Evolutionary conservation across 2,113 vertebrate species (phyloP).

Genomic region (Meriones unguiculatus): DNA sequence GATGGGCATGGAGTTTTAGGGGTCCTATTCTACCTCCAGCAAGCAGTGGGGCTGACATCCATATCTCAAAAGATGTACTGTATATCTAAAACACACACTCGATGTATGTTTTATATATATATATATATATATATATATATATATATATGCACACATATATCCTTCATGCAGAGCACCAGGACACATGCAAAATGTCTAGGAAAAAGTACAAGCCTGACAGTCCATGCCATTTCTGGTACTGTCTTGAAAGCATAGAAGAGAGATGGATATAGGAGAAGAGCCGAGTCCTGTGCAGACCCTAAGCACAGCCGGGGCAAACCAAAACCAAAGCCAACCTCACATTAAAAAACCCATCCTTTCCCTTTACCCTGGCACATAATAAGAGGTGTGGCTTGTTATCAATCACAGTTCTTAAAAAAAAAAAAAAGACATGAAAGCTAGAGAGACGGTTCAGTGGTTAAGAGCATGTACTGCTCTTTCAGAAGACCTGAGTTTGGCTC

Average conservation of each 20-base stretch:
- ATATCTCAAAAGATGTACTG: neutral
- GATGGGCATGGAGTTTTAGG: neutral
- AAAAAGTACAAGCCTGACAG: constrained; percentile 16
- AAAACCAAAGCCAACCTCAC: constrained; percentile 33
- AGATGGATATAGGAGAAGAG: constrained; percentile 1
- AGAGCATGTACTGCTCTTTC: neutral
- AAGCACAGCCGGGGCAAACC: constrained; percentile 34
- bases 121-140: too few species aligned
- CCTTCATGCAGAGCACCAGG: neutral
- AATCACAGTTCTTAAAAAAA: neutral
- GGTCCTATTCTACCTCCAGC: neutral
- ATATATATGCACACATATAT: neutral
- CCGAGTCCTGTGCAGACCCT: neutral
- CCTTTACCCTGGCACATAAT: neutral
- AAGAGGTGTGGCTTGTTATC: neutral
- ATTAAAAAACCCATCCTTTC: constrained; percentile 20
- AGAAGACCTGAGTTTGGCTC: neutral
- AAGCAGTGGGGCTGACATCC: neutral
- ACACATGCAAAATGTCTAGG: neutral
- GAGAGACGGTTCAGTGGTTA: neutral
- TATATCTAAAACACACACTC: neutral
- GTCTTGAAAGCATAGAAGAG: neutral
- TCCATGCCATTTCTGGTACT: neutral
- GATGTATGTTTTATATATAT: neutral
- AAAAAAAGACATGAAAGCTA: neutral